phyloP scores from a whole-genome alignment of 2,888 invertebrate genomes.

The Serripes groenlandicus region DNA sequence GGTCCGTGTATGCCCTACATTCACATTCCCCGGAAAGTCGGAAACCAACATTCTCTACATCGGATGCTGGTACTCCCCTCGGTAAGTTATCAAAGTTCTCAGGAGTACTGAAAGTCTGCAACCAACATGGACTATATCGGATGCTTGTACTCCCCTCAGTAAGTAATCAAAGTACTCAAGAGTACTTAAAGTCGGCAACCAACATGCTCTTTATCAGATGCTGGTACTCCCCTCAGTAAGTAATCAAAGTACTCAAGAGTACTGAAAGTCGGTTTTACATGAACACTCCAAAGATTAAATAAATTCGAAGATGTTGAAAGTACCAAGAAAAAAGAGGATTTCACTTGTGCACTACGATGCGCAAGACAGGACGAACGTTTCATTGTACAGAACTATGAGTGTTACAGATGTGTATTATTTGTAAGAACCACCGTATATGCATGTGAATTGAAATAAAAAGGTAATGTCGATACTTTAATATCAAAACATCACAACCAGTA shows the following conservation, averaged over 20 bases:
- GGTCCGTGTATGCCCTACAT: constrained; percentile 45
- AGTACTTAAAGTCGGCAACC: too few species aligned
- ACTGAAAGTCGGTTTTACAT: too few species aligned
- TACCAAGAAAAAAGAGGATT: not conserved
- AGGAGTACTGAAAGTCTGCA: not conserved
- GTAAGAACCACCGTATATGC: not conserved
- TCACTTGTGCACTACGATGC: not conserved
- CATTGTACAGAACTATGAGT: not conserved
- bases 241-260: too few species aligned
- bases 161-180: too few species aligned
- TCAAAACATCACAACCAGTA: too few species aligned
- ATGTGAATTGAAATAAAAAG: too few species aligned
- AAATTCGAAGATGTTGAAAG: not conserved
- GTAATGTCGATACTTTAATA: too few species aligned
- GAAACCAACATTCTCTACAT: constrained; percentile 59
- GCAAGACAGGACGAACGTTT: not conserved
- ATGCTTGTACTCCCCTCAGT: not conserved
- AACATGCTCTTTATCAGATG: too few species aligned
- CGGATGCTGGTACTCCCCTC: constrained; percentile 69
- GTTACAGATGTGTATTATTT: not conserved
- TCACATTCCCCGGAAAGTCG: constrained; percentile 22
- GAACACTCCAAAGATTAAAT: not conserved
- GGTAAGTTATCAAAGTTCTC: constrained; percentile 52
- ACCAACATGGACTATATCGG: not conserved
- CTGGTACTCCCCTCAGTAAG: too few species aligned